Conservation (phyloP, 2,888 invertebrate species). For the Dicyrtoma fusca region DNA sequence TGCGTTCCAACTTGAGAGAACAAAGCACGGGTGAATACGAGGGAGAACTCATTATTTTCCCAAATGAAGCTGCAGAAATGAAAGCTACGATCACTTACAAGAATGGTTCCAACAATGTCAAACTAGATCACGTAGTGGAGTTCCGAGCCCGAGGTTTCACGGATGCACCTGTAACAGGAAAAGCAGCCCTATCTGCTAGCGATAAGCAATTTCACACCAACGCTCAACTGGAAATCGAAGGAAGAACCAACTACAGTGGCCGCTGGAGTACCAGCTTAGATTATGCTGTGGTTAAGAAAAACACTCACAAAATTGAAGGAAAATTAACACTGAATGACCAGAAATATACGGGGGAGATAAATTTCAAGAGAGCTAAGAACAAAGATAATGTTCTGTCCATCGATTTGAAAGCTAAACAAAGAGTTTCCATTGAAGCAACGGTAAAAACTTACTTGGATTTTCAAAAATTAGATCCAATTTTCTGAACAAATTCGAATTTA, state of each 20-base stretch:
- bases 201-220: constrained; percentile 52
- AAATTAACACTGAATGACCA: constrained; percentile 54
- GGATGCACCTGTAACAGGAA: constrained; percentile 47
- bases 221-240: constrained; percentile 52
- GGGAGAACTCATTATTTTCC: constrained; percentile 45
- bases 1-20: constrained; percentile 46
- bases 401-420: constrained; percentile 55
- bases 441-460: constrained; percentile 43
- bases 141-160: constrained; percentile 48
- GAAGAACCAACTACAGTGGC: constrained; percentile 43
- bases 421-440: constrained; percentile 55
- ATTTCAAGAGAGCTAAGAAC: constrained; percentile 31
- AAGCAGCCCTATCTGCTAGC: constrained; percentile 47
- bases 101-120: constrained; percentile 50
- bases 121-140: constrained; percentile 52
- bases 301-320: constrained; percentile 51
- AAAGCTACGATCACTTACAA: constrained; percentile 53
- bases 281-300: constrained; percentile 48
- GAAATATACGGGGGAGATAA: constrained; percentile 52
- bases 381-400: constrained; percentile 46
- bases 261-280: constrained; percentile 52
- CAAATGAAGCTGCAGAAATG: constrained; percentile 49
- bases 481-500: neutral
- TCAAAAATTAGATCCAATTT: neutral
- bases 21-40: constrained; percentile 50